Evolutionary conservation across 2,113 vertebrate species (phyloP).

Genomic region (Aegithalos caudatus): DNA sequence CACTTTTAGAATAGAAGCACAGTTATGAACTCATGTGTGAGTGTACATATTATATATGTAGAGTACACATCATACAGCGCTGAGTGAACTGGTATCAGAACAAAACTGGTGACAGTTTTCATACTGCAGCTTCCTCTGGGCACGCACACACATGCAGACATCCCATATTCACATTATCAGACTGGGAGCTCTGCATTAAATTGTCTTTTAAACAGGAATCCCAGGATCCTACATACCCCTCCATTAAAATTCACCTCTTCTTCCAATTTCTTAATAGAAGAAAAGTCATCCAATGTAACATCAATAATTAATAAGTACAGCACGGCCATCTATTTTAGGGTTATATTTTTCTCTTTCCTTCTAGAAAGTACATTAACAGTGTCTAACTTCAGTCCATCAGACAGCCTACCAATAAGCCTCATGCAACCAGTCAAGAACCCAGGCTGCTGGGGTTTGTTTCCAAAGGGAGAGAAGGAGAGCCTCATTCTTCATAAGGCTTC

Average conservation of each 20-base stretch:
- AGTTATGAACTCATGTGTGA: background rate
- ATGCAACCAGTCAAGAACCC: fast-evolving
- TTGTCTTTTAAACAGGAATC: background rate
- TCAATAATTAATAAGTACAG: slow-evolving; percentile 24
- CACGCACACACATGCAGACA: background rate
- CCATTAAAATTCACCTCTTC: background rate
- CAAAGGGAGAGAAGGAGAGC: background rate
- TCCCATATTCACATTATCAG: background rate
- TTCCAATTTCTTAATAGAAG: background rate
- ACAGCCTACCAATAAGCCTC: background rate
- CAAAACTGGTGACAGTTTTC: background rate
- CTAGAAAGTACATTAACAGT: background rate
- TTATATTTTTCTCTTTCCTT: background rate
- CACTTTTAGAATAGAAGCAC: background rate
- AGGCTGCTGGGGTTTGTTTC: background rate
- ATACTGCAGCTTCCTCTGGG: background rate
- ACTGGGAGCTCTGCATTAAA: background rate
- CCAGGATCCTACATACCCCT: background rate
- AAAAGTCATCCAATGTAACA: background rate
- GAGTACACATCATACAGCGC: background rate
- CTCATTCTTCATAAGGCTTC: background rate
- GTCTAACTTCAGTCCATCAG: background rate
- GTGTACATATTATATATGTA: background rate
- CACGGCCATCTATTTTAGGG: background rate
- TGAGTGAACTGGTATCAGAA: background rate